Conservation (phyloP, 2,888 invertebrate genomes). For the Prenolepis imparis region DNA sequence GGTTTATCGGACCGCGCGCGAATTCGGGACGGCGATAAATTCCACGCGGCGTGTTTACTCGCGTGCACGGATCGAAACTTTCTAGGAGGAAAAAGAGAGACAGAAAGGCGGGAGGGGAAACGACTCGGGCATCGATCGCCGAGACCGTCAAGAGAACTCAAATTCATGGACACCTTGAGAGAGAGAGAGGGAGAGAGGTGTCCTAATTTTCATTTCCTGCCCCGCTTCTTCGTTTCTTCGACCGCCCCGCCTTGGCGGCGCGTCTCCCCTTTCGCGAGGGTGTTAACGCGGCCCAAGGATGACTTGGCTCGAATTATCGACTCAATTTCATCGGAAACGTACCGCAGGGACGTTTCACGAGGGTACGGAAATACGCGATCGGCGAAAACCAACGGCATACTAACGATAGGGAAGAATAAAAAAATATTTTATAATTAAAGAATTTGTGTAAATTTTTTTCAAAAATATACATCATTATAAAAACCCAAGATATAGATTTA, state of each 20-base stretch:
- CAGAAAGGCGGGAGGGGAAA: neutral
- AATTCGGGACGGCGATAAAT: conserved; percentile 71
- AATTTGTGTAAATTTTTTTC: too few relatives aligned
- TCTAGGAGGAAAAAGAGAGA: conserved; percentile 22
- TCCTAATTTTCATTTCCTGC: conserved; percentile 54
- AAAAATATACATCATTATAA: neutral
- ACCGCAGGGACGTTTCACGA: conserved; percentile 46
- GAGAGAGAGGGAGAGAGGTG: too few relatives aligned
- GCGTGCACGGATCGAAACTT: conserved; percentile 60
- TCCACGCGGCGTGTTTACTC: conserved; percentile 65
- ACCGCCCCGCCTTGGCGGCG: neutral
- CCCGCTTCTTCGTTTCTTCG: conserved; percentile 41
- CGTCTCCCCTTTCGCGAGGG: conserved; percentile 40
- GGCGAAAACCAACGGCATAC: neutral
- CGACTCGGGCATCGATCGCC: conserved; percentile 49
- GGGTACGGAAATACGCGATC: neutral
- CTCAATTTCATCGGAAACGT: conserved; percentile 49
- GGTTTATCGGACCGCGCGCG: conserved; percentile 63
- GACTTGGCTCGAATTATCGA: conserved; percentile 50
- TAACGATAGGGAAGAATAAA: neutral
- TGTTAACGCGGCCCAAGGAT: conserved; percentile 43
- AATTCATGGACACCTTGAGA: conserved; percentile 62
- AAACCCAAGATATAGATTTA: neutral
- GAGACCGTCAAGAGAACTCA: conserved; percentile 31
- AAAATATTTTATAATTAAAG: neutral